Evolutionary conservation across 2,888 invertebrate species (phyloP).

Genomic region (Cybosia mesomella): DNA sequence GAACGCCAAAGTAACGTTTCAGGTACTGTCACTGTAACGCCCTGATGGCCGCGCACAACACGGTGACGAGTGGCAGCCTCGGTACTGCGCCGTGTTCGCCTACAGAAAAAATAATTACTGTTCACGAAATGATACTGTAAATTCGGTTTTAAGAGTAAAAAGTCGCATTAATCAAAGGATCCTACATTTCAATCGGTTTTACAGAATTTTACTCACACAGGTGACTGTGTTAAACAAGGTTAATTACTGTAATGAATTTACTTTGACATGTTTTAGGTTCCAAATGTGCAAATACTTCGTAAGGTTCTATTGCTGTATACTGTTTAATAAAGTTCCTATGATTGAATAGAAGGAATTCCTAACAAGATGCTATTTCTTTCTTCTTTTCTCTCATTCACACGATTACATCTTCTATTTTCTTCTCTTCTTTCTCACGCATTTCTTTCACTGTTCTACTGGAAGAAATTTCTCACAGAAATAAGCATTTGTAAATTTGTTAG

Average conservation of each 20-base stretch:
- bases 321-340: too few species aligned
- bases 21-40: constrained; percentile 17
- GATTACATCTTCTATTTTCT: neutral
- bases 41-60: constrained; percentile 22
- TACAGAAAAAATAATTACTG: constrained; percentile 8
- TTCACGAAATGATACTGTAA: constrained; percentile 3
- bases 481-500: too few species aligned
- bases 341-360: neutral
- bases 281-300: too few species aligned
- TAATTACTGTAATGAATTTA: neutral
- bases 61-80: constrained; percentile 2
- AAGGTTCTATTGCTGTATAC: too few species aligned
- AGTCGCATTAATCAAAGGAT: neutral
- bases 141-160: constrained; percentile 13
- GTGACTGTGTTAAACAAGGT: neutral
- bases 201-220: constrained; percentile 15
- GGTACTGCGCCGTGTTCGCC: neutral
- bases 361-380: too few species aligned
- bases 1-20: constrained; percentile 28
- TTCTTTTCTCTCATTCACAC: too few species aligned
- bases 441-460: neutral
- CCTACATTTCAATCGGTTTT: constrained; percentile 8
- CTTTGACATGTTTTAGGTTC: too few species aligned
- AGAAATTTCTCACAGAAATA: neutral
- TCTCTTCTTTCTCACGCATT: neutral